Conservation (phyloP, 2,113 vertebrate genomes). For the Cephalopterus ornatus region DNA sequence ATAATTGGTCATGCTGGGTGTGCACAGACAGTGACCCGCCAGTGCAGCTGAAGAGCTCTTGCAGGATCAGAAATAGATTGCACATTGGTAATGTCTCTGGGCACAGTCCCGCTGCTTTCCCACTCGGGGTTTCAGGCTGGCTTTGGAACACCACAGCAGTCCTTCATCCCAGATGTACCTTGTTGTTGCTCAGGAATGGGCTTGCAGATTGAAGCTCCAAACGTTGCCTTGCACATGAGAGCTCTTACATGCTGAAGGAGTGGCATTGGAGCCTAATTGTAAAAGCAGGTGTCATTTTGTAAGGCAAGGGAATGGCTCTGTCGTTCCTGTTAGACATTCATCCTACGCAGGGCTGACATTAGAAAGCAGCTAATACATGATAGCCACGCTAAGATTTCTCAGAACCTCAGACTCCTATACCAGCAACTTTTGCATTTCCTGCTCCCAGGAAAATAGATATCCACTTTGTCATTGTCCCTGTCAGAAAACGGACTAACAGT, state of each 20-base stretch:
- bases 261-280: background rate
- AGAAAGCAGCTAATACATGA: fast-evolving
- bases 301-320: background rate
- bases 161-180: fast-evolving
- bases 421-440: background rate
- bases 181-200: fast-evolving
- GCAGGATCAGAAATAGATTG: background rate
- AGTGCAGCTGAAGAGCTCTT: background rate
- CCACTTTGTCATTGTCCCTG: background rate
- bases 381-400: background rate
- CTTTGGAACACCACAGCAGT: background rate
- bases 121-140: background rate
- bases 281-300: background rate
- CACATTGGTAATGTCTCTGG: fast-evolving
- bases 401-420: background rate
- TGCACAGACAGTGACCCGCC: background rate
- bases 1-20: background rate
- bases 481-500: background rate
- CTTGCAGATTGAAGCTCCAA: background rate
- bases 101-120: background rate
- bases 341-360: background rate
- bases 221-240: fast-evolving
- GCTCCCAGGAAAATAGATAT: background rate
- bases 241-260: background rate
- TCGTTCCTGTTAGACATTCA: background rate